Percentiles rank a stretch among this genome's conserved stretches.
Conservation (phyloP, 2,797 vertebrate species). For the Denticeps clupeoides region DNA sequence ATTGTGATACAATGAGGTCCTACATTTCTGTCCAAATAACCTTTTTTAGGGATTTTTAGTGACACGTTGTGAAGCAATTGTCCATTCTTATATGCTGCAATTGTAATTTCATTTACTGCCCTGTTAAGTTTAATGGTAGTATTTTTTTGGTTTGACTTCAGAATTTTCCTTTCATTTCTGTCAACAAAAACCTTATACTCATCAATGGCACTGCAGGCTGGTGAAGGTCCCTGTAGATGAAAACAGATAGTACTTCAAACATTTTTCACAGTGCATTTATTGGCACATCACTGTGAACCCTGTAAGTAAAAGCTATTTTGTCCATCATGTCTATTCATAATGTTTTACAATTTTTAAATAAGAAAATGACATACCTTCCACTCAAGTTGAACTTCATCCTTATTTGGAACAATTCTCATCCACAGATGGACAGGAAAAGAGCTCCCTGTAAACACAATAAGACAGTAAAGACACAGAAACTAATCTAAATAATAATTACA, state of each 20-base stretch:
- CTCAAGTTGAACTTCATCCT: slow-evolving; percentile 6
- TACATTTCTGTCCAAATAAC: too few relatives aligned
- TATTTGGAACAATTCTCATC: slow-evolving; percentile 1
- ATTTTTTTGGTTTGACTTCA: slow-evolving; percentile 1
- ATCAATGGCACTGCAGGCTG: slow-evolving; percentile 13
- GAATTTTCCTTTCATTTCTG: neutral
- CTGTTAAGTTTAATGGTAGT: slow-evolving; percentile 1
- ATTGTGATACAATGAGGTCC: too few relatives aligned
- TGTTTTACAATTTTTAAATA: neutral
- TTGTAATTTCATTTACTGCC: neutral
- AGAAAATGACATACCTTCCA: slow-evolving; percentile 10
- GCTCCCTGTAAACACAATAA: slow-evolving; percentile 7
- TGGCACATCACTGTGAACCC: neutral
- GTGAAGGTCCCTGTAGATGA: slow-evolving; percentile 8
- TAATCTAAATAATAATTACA: neutral
- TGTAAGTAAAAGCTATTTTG: neutral
- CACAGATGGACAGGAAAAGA: slow-evolving; percentile 11
- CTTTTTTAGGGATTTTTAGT: slow-evolving; percentile 10
- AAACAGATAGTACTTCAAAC: neutral
- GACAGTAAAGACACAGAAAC: neutral
- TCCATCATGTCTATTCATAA: too few relatives aligned
- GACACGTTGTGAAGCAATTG: neutral
- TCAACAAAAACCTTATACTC: slow-evolving; percentile 3
- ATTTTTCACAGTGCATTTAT: neutral
- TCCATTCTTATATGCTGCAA: slow-evolving; percentile 3